Evolutionary conservation across 2,113 vertebrate species (phyloP), one percentile per base, ranked within the genome.

Genomic region (Brachypodius melanocephalos): DNA sequence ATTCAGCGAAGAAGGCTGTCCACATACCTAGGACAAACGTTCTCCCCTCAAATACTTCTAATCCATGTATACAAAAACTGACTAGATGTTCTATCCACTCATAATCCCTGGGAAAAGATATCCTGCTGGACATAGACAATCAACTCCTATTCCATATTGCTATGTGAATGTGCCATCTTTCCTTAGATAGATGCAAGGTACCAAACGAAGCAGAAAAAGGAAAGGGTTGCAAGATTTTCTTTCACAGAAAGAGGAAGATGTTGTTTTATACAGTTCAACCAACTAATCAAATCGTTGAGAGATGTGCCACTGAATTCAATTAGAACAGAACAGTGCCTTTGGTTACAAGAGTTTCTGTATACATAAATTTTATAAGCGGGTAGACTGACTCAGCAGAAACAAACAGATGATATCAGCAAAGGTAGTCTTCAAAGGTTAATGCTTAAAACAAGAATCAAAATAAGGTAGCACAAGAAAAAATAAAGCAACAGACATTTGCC

Each of bases 321-420:
- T 96, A 95, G 95, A 96, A 95, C 73, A 95, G 91, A 95, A 94
- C 84, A 93, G 46, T 85, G 88, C 85, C 90, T 91, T 97, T 94
- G 95, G 95, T 94, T 96, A 96, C 92, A 92, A 45, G 92, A 95
- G 79, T 95, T 94, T 96, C 95, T 95, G 80, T 88, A 94, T 82
- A 96, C 91, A 90, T 95, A 85, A 92, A 95, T 95, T 95, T 75
- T 95, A 74, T 82, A 96, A 90, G 71, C 34, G 59, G 52, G 84
- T 88, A 83, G 90, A 96, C 92, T 96, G 96, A 96, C 88, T 97
- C 96, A 97, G 96, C 95, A 95, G 93, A 97, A 97, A 91, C 88
- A 97, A 96, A 94, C 87, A 96, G 96, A 92, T 96, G 83, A 86
- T 95, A 96, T 97, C 97, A 97, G 95, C 94, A 97, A 96, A 97